Evolutionary conservation across 2,113 vertebrate genomes (phyloP), one percentile per base, ranked within the genome.

Genomic region (Actenoides lindsayi): DNA sequence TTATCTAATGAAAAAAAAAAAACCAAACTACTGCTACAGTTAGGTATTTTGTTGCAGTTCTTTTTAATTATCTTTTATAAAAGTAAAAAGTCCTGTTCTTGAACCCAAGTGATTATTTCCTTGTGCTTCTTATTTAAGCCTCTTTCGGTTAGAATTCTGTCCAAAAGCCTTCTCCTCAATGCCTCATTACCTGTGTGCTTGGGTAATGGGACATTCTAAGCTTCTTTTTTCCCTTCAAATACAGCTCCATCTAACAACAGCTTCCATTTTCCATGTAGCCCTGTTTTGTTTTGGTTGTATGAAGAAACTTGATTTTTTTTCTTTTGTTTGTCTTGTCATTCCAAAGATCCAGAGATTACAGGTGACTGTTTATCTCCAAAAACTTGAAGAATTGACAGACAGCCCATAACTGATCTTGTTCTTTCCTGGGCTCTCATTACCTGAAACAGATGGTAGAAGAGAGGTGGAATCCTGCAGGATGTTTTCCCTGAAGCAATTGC

Each of bases 401-500:
- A 87, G 24, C 17, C 10, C 8, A 1, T 53, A 80, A n/a, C 50
- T 73, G 57, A 42, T 63, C 27, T 16, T 69, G 21, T 16, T 53
- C 42, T 54, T 89, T 84, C 64, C 50, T 77, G 64, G 10, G 56
- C 13, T 74, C 25, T 90, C 37, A 30, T 87, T 80, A 95, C 83
- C 89, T 91, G 80, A 81, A 89, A 63, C 87, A 97, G 83, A 91
- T 81, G 76, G 68, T 15, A 65, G 21, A 86, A 46, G 54, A 68
- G 59, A 83, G 30, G 23, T 70, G 41, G 68, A 81, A n/a, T 83
- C 50, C 71, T 73, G 27, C 73, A 94, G 46, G 69, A 84, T 67
- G 51, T 60, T 77, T 74, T 77, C 89, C 81, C 77, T 48, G n/a
- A 63, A 83, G 19, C 15, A 73, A 53, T 65, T 77, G 73, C 31